Evolutionary conservation across 2,797 vertebrate genomes (phyloP).

Genomic region (Sus cebifrons): DNA sequence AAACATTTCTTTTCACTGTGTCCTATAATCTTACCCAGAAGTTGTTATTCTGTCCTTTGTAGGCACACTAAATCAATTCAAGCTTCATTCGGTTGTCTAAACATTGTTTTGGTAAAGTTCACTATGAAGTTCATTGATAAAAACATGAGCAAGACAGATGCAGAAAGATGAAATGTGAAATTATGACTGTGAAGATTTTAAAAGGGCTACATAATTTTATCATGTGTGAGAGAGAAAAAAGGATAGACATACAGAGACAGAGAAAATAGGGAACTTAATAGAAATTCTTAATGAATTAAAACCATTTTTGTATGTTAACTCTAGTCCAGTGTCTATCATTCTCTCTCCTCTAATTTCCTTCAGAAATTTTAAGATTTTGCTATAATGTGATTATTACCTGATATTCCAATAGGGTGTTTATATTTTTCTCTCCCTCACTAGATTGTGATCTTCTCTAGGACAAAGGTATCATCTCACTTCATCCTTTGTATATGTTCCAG

Average conservation of each 20-base stretch:
- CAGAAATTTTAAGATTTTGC: not conserved
- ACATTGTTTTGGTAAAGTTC: not conserved
- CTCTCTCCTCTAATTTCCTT: not conserved
- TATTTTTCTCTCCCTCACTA: not conserved
- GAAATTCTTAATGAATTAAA: not conserved
- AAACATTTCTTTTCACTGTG: constrained; percentile 24
- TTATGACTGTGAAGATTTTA: not conserved
- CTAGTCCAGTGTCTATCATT: not conserved
- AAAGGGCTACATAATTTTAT: not conserved
- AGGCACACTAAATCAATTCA: not conserved
- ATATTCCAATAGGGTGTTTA: not conserved
- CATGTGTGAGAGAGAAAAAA: not conserved
- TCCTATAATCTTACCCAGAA: not conserved
- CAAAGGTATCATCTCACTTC: not conserved
- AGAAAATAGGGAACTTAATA: not conserved
- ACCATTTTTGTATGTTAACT: not conserved
- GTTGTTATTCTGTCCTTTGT: not conserved
- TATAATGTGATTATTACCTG: not conserved
- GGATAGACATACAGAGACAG: not conserved
- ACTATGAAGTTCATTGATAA: not conserved
- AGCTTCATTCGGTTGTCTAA: not conserved
- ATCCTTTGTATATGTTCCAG: not conserved
- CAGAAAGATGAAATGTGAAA: not conserved
- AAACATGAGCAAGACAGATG: not conserved
- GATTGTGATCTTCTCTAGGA: not conserved